These are phyloP conservation scores for Phallusia fumigata DNA, from an alignment of 23 tunicate species.

Conservation along the genomic window DNA sequence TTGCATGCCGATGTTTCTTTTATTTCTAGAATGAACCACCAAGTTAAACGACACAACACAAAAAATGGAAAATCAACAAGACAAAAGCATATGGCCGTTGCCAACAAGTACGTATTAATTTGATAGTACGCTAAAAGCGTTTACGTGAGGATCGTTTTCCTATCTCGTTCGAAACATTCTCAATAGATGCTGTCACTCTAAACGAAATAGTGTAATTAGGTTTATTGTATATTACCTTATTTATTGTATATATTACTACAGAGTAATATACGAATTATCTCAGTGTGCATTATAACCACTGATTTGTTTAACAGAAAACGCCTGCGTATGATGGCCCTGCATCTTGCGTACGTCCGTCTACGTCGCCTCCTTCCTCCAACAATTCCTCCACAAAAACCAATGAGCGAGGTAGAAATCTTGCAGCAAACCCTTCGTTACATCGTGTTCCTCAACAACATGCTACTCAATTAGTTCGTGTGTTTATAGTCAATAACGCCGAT, in stretches of 20 bases:
- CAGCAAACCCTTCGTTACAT: slow-evolving; percentile 44
- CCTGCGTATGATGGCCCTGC: slow-evolving; percentile 28
- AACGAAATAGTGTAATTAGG: too few species aligned
- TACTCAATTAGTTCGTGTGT: slow-evolving; percentile 19
- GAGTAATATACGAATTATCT: too few species aligned
- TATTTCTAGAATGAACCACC: neutral
- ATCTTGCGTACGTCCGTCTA: slow-evolving; percentile 36
- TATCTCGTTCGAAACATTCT: neutral
- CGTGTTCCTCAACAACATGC: slow-evolving; percentile 32
- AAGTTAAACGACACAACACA: neutral
- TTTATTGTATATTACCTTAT: too few species aligned
- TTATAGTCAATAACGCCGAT: neutral
- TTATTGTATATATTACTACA: too few species aligned
- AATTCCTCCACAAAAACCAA: slow-evolving; percentile 23
- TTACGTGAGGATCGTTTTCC: too few species aligned
- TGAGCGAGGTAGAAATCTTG: slow-evolving; percentile 45
- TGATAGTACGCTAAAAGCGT: neutral
- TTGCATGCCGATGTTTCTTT: neutral
- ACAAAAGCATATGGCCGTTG: neutral
- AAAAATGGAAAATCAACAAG: neutral
- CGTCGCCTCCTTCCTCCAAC: slow-evolving; percentile 40
- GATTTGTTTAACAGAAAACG: slow-evolving; percentile 31
- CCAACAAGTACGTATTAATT: neutral
- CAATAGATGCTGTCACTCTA: too few species aligned
- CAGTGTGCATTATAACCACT: neutral